Conservation (phyloP, 2,888 invertebrate species). For the Epirrita christyi region DNA sequence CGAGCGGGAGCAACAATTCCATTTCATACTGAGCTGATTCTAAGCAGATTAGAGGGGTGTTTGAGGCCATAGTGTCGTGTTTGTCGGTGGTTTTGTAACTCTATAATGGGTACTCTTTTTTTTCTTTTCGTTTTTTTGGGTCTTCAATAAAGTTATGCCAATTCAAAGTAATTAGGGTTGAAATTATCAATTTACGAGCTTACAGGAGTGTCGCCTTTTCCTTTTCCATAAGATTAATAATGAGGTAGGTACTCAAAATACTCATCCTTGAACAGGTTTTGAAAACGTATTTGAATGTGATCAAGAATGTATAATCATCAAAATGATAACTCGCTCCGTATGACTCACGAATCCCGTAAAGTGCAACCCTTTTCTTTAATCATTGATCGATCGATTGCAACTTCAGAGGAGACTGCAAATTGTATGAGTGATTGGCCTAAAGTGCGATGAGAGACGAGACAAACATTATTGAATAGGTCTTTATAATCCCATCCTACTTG, state of each 20-base stretch:
- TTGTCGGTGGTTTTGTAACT: no score
- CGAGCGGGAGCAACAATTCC: conserved; percentile 26
- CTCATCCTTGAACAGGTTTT: conserved; percentile 22
- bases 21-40: conserved; percentile 20
- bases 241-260: conserved; percentile 15
- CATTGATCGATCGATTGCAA: conserved; percentile 47
- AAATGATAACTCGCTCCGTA: conserved; percentile 26
- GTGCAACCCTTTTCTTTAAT: conserved; percentile 44
- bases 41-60: not conserved
- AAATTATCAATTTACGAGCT: conserved; percentile 41
- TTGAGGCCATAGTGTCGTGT: no score
- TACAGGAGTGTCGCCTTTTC: conserved; percentile 7
- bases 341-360: conserved; percentile 55
- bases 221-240: conserved; percentile 14
- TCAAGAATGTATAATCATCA: conserved; percentile 24
- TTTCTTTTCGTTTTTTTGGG: no score
- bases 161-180: conserved; percentile 45
- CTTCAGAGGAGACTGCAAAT: no score
- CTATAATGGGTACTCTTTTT: no score
- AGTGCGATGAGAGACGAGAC: no score
- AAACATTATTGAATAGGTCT: no score
- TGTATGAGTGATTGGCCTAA: no score
- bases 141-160: not conserved
- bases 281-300: conserved; percentile 19
- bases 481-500: no score